Base-by-base conservation (phyloP, 1,140 invertebrate genomes). In the Leptopilina clavipes region DNA sequence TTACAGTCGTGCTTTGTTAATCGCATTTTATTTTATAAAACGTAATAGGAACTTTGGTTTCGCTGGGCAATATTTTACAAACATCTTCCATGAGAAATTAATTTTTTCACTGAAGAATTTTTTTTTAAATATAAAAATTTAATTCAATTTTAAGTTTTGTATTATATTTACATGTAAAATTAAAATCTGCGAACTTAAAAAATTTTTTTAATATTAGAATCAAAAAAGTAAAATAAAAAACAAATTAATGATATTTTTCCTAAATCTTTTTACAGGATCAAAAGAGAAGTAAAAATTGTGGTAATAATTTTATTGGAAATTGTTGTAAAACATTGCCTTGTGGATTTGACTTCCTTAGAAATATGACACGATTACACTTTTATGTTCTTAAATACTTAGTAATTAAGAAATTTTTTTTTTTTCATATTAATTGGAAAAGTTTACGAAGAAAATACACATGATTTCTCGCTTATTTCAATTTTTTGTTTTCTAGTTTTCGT, bases 21-120 rank as follows among this genome's bases (percentile, higher is more conserved):
- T 31, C 59, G 25, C 59, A 25, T 65, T 65, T 31, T 65, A n/a
- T 31, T 88, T 89, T 89, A 89, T 89, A 89, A 90, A 90, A 89
- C 87, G 88, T 90, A 90, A 87, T 90, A 90, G 89, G 89, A 90
- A 90, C 89, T 90, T 90, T 90, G 89, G 89, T 90, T 90, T 90
- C 89, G 86, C 88, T 88, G 87, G 87, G 86, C 85, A 89, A 90
- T 89, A 88, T 90, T 90, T 90, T 86, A 86, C 84, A 82, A 89
- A 85, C 89, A 90, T 90, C 86, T 86, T 87, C 25, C 25, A 31
- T 83, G 76, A 73, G 72, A 52, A 78, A 80, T 37, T 12, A 6
- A 22, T 12, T 12, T n/a, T 31, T 37, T 19, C 22, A 59, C 5
- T 10, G 8, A 19, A 1, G 7, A 25, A 25, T 22, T 11, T 59